A percentile compares a stretch with the other conserved stretches of the same genome.
Conservation (phyloP, 2,888 invertebrate genomes). For the Agapostemon virescens region DNA sequence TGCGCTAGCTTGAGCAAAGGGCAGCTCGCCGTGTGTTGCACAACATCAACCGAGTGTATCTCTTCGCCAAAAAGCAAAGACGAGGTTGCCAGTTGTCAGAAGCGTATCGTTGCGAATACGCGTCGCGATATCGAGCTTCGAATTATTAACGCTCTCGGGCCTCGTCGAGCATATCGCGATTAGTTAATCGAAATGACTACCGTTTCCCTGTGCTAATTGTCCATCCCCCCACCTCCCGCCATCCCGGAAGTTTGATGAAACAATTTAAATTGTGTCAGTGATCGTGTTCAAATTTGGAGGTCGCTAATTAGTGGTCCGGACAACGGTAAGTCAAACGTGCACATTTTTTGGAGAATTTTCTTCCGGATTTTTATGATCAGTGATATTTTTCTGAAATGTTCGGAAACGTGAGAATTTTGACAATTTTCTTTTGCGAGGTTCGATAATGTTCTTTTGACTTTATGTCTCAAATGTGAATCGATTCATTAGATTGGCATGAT, state of each 20-base stretch:
- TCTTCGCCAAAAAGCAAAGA: slow-evolving; percentile 67
- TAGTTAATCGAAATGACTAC: neutral
- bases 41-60: slow-evolving; percentile 68
- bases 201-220: neutral
- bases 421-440: no score
- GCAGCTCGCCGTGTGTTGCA: slow-evolving; percentile 68
- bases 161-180: neutral
- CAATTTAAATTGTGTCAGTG: neutral
- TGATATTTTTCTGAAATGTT: neutral
- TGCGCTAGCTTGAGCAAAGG: slow-evolving; percentile 72
- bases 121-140: slow-evolving; percentile 2
- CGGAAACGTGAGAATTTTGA: no score
- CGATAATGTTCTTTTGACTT: neutral
- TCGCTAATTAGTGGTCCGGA: neutral
- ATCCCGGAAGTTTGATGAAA: no score
- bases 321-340: slow-evolving; percentile 3
- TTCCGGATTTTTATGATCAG: no score
- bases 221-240: no score
- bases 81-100: slow-evolving; percentile 70
- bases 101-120: slow-evolving; percentile 51
- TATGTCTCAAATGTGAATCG: neutral
- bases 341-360: neutral
- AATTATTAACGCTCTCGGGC: neutral
- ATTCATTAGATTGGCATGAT: neutral
- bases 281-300: neutral